A percentile compares a stretch with the other conserved stretches of the same genome.
Evolutionary conservation across 2,113 vertebrate species (phyloP).

Genomic region (Marcusenius ussheri): DNA sequence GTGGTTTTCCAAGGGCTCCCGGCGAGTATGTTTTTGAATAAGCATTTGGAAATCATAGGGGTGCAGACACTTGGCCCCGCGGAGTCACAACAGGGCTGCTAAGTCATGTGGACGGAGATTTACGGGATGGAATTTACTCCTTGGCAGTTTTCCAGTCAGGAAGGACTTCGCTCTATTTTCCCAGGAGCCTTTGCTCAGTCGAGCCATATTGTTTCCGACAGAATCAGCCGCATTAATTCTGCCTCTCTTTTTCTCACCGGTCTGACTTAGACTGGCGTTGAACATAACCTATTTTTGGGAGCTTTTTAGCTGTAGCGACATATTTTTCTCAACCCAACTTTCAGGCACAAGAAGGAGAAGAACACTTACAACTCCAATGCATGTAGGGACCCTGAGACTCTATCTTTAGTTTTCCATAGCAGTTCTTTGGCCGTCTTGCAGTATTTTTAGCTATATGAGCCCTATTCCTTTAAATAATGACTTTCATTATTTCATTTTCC

Average conservation of each 20-base stretch:
- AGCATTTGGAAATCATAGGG: not conserved
- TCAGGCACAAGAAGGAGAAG: not conserved
- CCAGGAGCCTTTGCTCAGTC: not conserved
- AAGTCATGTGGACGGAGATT: not conserved
- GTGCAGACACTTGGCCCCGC: not conserved
- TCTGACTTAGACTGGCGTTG: not conserved
- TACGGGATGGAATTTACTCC: not conserved
- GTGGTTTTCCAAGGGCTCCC: not conserved
- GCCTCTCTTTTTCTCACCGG: not conserved
- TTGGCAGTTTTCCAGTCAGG: conserved; percentile 7
- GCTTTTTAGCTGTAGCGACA: not conserved
- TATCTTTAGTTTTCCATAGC: not conserved
- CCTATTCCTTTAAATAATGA: not conserved
- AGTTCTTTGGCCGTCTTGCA: not conserved
- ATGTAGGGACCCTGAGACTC: not conserved
- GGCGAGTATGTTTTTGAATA: not conserved
- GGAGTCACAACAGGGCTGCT: not conserved
- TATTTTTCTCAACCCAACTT: not conserved
- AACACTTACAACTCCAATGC: not conserved
- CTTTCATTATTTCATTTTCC: not conserved
- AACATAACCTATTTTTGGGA: not conserved
- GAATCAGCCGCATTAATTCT: not conserved
- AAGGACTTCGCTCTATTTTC: not conserved
- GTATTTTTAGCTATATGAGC: not conserved
- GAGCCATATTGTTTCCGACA: not conserved